Evolutionary conservation across 2,888 invertebrate genomes (phyloP), one percentile per base, ranked within the genome.

Genomic region (Melieria picta): DNA sequence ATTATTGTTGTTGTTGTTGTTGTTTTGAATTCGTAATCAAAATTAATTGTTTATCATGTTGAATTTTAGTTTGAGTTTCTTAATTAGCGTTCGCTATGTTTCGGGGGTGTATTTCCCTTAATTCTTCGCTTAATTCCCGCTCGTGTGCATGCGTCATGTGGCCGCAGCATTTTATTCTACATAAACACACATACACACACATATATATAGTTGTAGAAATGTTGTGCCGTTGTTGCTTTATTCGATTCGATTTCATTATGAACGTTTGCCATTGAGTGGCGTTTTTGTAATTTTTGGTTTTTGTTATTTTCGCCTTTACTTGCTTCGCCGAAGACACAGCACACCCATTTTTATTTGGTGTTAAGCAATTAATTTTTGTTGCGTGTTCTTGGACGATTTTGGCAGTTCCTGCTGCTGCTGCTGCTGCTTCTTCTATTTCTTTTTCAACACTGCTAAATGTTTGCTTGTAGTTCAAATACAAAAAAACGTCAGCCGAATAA

Each of bases 351-450:
- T 71, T 71, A 71, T 71, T 71, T 83, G 82, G 83, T 83, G 84
- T 83, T 82, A 83, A 81, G 82, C 85, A 83, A 83, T 84, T 85
- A 84, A 85, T 84, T 85, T 83, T 78, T 80, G 81, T 84, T 83
- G 85, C 84, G 84, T 85, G 84, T 79, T 78, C 65, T 71, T 69
- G 55, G 56, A n/a, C 62, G 62, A 55, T 13, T 56, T 56, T 58
- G 16, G 63, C 65, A 61, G 10, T 71, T 71, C 58, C 65, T 48
- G 58, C 71, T 71, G 58, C 65, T 65, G 42, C 64, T 57, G 63
- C 47, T 63, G 6, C n/a, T 43, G 45, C 43, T 42, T 56, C 45
- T 43, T 62, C 7, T 62, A 45, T 5, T 52, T 67, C 50, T 7
- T 68, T 5, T 55, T 55, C 16, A 7, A 46, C 43, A 30, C 57